Evolutionary conservation across 92 coral and sea anemone species (phyloP).

Genomic region (Metridium senile): DNA sequence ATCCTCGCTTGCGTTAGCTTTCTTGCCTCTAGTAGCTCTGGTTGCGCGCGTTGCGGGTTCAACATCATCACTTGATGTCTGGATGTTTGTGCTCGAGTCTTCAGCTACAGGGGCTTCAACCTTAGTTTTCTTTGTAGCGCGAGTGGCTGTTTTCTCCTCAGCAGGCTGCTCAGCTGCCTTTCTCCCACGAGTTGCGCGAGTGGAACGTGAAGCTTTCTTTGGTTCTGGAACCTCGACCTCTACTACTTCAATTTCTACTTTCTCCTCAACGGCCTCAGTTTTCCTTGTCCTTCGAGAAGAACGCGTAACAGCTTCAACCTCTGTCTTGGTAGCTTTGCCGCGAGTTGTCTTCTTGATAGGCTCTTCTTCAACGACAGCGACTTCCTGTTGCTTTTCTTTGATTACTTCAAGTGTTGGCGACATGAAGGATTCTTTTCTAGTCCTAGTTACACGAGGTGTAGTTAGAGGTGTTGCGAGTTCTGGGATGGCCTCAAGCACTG

Average conservation of each 20-base stretch:
- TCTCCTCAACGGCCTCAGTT: slow-evolving; percentile 10
- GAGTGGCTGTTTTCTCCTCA: slow-evolving; percentile 9
- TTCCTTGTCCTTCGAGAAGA: slow-evolving; percentile 31
- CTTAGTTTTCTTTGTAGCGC: slow-evolving; percentile 34
- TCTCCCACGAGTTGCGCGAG: slow-evolving; percentile 24
- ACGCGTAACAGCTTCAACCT: slow-evolving; percentile 4
- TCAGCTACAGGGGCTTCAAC: slow-evolving; percentile 43
- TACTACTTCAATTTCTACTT: not conserved
- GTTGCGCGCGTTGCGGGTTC: slow-evolving; percentile 22
- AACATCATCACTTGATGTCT: slow-evolving; percentile 2
- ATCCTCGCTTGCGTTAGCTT: not conserved
- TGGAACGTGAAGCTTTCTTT: slow-evolving; percentile 8
- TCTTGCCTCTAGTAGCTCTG: not conserved
- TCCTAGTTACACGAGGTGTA: slow-evolving; percentile 40
- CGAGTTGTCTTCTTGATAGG: slow-evolving; percentile 30
- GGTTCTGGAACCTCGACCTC: slow-evolving; percentile 9
- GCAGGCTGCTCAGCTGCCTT: slow-evolving; percentile 31
- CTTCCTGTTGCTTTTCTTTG: slow-evolving; percentile 21
- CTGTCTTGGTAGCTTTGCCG: slow-evolving; percentile 25
- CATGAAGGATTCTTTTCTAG: slow-evolving; percentile 29
- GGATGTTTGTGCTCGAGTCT: slow-evolving; percentile 20
- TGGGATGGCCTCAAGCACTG: slow-evolving; percentile 78
- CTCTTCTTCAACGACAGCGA: slow-evolving; percentile 1
- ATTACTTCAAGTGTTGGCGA: slow-evolving; percentile 33
- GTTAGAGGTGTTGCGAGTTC: slow-evolving; percentile 79